Conservation (phyloP, 2,113 vertebrate species). For the Edolisoma coerulescens region DNA sequence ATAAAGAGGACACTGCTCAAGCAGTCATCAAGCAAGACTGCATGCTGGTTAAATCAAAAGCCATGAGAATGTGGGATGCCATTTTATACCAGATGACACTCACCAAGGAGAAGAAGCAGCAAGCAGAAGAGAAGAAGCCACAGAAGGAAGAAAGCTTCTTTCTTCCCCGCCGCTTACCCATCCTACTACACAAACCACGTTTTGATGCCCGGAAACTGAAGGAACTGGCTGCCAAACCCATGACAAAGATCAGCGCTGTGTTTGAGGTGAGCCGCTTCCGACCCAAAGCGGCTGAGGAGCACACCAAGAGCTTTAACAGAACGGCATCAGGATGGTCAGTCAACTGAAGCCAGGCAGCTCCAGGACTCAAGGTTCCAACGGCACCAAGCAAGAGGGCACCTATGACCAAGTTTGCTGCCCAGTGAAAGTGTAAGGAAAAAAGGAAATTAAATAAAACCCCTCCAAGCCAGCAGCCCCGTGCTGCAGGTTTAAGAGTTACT, state of each 20-base stretch:
- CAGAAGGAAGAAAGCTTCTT: background rate
- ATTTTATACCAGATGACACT: constrained; percentile 87
- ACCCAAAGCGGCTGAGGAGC: constrained; percentile 73
- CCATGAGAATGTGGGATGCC: constrained; percentile 90
- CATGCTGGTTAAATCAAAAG: constrained; percentile 63
- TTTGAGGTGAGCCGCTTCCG: constrained; percentile 80
- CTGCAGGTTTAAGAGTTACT: background rate
- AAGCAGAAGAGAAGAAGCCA: constrained; percentile 19
- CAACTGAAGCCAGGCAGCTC: constrained; percentile 3
- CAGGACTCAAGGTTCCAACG: background rate
- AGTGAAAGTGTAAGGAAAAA: background rate
- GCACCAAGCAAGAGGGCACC: background rate
- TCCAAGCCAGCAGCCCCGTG: background rate
- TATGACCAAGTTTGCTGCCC: background rate
- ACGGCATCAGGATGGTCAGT: constrained; percentile 81
- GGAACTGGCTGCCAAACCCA: constrained; percentile 81
- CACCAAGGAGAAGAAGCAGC: constrained; percentile 63
- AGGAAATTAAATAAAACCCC: background rate
- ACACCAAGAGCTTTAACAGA: constrained; percentile 86
- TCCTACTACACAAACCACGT: constrained; percentile 85
- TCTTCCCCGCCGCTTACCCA: constrained; percentile 73
- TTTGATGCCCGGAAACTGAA: constrained; percentile 90
- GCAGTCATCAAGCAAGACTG: constrained; percentile 14
- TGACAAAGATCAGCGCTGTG: constrained; percentile 69
- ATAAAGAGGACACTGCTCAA: background rate